These are phyloP conservation scores for Trichoplusia ni DNA, from an alignment of 1,140 invertebrate species.

Conservation along the genomic window DNA sequence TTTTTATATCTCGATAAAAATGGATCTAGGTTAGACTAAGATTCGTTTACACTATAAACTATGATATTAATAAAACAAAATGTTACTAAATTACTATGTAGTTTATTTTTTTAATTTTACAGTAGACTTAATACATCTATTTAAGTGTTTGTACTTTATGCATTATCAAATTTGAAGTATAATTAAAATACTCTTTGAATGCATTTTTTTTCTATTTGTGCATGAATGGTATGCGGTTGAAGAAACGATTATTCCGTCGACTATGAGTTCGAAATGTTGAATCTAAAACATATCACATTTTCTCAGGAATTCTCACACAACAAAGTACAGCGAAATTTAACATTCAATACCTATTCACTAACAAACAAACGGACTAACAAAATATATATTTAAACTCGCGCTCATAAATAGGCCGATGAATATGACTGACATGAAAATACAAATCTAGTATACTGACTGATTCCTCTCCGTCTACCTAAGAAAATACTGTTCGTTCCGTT, in stretches of 20 bases:
- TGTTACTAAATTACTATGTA: conserved; percentile 22
- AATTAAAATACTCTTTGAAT: conserved; percentile 57
- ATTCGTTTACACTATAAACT: conserved; percentile 10
- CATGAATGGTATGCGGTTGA: conserved; percentile 2
- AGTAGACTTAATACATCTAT: conserved; percentile 10
- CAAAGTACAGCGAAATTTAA: conserved; percentile 1
- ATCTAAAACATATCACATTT: conserved; percentile 22
- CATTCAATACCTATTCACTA: background rate
- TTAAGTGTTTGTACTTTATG: conserved; percentile 28
- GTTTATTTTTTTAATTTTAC: conserved; percentile 21
- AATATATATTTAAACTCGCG: conserved; percentile 1
- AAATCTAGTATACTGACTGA: conserved; percentile 27
- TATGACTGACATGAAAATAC: background rate
- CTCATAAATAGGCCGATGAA: conserved; percentile 19
- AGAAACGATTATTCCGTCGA: conserved; percentile 9
- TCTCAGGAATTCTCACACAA: conserved; percentile 17
- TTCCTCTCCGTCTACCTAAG: background rate
- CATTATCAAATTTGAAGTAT: conserved; percentile 59
- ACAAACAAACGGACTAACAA: background rate
- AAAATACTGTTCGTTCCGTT: conserved; percentile 24
- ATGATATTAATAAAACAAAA: conserved; percentile 36
- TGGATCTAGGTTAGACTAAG: background rate
- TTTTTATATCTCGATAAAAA: conserved; percentile 5
- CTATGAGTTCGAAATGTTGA: conserved; percentile 17
- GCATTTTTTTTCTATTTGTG: conserved; percentile 31